These are phyloP conservation scores for Podabrus alpinus DNA, from an alignment of 2,888 invertebrate genomes.

Conservation along the genomic window DNA sequence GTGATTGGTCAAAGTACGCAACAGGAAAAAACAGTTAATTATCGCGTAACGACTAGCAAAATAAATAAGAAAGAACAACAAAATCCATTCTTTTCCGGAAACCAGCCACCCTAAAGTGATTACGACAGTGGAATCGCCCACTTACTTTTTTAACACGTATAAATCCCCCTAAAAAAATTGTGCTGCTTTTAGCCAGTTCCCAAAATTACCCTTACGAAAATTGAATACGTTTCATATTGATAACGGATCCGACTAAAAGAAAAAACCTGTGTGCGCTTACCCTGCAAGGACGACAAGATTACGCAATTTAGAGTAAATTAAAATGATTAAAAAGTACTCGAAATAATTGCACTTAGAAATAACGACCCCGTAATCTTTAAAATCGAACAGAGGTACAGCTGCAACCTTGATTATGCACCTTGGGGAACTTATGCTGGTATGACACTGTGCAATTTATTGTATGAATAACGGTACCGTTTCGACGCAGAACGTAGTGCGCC, in stretches of 20 bases:
- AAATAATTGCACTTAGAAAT: background rate
- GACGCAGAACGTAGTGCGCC: too few species aligned
- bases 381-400: background rate
- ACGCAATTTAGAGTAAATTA: background rate
- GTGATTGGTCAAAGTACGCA: background rate
- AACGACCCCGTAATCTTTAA: background rate
- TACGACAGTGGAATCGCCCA: too few species aligned
- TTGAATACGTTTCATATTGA: background rate
- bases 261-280: background rate
- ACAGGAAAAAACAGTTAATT: background rate
- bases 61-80: background rate
- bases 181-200: too few species aligned
- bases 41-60: background rate
- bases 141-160: background rate
- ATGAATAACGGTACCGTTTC: too few species aligned
- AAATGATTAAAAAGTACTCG: background rate
- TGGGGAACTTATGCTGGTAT: too few species aligned
- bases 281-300: background rate
- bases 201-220: background rate
- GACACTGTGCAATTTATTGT: too few species aligned
- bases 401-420: background rate
- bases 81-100: background rate
- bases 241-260: background rate
- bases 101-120: background rate
- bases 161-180: background rate